phyloP scores from a whole-genome alignment of 2,113 vertebrate species.

The Otocyon megalotis region DNA sequence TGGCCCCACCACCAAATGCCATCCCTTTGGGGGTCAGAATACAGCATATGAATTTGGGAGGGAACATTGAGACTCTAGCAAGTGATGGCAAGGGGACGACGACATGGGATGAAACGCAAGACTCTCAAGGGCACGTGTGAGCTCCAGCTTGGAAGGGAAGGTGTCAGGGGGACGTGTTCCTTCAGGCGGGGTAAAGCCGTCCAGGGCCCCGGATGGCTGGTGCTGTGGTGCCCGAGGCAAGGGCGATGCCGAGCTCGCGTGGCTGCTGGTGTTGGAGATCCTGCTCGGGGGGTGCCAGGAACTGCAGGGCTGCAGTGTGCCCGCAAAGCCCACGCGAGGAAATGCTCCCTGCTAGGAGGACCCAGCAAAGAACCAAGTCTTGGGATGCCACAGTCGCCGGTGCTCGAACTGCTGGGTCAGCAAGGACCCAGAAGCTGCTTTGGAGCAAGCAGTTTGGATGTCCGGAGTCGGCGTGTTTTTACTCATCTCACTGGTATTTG shows the following conservation, averaged over 20 bases:
- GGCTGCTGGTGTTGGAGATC: background rate
- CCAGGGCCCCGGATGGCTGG: fast-evolving
- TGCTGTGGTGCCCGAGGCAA: fast-evolving
- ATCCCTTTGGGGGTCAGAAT: background rate
- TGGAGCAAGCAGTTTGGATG: background rate
- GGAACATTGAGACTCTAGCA: background rate
- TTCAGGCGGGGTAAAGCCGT: fast-evolving
- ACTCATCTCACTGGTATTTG: background rate
- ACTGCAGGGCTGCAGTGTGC: background rate
- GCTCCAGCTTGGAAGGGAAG: background rate
- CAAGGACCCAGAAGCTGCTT: background rate
- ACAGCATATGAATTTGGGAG: background rate
- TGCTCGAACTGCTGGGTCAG: too few relatives aligned
- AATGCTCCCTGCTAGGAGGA: background rate
- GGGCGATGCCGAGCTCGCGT: fast-evolving
- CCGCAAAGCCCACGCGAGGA: background rate
- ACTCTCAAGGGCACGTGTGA: fast-evolving
- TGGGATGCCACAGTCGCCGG: background rate
- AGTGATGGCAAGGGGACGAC: background rate
- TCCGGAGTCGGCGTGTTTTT: background rate
- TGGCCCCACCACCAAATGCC: background rate
- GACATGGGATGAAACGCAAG: background rate
- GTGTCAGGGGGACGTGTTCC: background rate
- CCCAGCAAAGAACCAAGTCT: background rate
- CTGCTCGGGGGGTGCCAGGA: background rate